Percentiles rank a stretch among this genome's conserved stretches.
Conservation (phyloP, 2,888 invertebrate genomes). For the Patella depressa region DNA sequence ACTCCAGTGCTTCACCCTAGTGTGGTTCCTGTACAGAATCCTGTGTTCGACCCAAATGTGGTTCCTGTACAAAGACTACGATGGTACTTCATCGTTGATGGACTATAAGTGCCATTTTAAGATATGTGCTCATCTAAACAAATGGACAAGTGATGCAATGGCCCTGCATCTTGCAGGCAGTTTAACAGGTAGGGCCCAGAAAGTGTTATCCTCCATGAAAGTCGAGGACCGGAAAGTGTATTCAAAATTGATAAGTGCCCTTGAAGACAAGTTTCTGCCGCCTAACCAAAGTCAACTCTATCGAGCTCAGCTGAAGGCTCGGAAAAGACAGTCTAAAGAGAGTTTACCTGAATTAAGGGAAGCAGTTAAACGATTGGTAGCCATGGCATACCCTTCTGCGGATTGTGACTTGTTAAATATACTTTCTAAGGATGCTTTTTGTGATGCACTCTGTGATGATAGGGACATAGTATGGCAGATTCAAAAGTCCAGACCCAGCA, state of each 20-base stretch:
- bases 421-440: not conserved
- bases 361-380: not conserved
- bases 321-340: not conserved
- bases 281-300: not conserved
- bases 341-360: not conserved
- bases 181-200: not conserved
- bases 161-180: not conserved
- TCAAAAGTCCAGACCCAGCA: not conserved
- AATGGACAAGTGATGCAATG: not conserved
- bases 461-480: slow-evolving; percentile 3
- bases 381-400: not conserved
- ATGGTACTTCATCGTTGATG: not conserved
- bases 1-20: too few relatives aligned
- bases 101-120: not conserved
- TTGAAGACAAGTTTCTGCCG: not conserved
- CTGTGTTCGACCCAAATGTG: too few relatives aligned
- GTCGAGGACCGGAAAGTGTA: not conserved
- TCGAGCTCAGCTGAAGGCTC: not conserved
- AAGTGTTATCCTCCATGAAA: not conserved
- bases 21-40: too few relatives aligned
- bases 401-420: not conserved
- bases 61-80: not conserved
- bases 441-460: slow-evolving; percentile 6
- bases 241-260: not conserved
- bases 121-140: not conserved